Evolutionary conservation across 2,888 invertebrate genomes (phyloP).

Genomic region (Nomada ruficornis): DNA sequence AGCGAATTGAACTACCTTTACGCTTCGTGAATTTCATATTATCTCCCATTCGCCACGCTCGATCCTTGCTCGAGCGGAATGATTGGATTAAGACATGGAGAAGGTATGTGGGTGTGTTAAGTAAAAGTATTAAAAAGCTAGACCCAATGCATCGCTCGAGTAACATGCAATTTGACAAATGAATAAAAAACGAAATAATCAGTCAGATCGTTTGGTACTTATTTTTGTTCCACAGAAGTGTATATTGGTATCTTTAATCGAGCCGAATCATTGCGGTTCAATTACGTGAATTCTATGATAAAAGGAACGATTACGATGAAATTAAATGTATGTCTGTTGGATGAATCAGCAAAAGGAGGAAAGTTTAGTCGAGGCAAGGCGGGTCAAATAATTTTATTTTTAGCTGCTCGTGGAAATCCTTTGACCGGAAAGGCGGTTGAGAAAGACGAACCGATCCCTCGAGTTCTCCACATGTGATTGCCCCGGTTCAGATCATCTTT

Average conservation of each 20-base stretch:
- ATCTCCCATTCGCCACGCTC: conserved; percentile 66
- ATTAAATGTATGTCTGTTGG: conserved; percentile 10
- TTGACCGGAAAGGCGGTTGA: conserved; percentile 1
- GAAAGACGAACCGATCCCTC: conserved; percentile 31
- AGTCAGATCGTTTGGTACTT: not conserved
- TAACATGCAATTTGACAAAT: too few relatives aligned
- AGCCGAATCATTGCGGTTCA: not conserved
- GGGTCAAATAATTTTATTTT: conserved; percentile 54
- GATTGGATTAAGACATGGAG: conserved; percentile 63
- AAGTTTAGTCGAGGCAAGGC: not conserved
- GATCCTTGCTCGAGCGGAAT: conserved; percentile 65
- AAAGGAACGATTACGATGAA: conserved; percentile 1
- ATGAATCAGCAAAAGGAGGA: conserved; percentile 33
- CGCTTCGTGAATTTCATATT: conserved; percentile 73
- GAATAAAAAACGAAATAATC: not conserved
- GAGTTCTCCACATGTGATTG: conserved; percentile 34
- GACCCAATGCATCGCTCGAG: not conserved
- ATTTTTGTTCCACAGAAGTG: not conserved
- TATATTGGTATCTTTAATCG: not conserved
- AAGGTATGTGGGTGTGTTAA: conserved; percentile 41
- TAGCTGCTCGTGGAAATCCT: conserved; percentile 49
- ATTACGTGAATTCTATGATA: not conserved
- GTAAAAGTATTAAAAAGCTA: conserved; percentile 29
- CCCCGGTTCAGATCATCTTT: conserved; percentile 8
- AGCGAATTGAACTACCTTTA: conserved; percentile 71